These are phyloP conservation scores for Drusus annulatus DNA, from an alignment of 1,140 invertebrate genomes.

Conservation along the genomic window DNA sequence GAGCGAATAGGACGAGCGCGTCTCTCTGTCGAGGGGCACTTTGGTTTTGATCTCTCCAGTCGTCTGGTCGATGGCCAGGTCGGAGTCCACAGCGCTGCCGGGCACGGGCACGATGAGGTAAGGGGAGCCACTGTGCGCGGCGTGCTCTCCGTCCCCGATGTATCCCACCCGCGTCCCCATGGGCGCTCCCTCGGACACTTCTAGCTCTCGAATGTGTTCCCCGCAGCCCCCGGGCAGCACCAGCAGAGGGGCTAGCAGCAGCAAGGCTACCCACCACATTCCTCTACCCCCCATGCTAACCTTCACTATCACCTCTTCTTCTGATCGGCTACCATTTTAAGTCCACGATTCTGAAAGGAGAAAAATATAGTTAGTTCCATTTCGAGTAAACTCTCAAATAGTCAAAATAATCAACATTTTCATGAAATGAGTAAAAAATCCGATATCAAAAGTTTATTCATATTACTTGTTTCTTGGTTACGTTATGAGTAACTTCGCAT, in stretches of 20 bases:
- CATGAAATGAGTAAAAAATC: no score
- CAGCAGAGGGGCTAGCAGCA: constrained; percentile 47
- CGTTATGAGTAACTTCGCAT: neutral
- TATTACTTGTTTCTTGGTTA: neutral
- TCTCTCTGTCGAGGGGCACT: constrained; percentile 91
- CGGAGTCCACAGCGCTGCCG: constrained; percentile 88
- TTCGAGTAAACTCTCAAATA: no score
- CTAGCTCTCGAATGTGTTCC: constrained; percentile 85
- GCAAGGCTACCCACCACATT: constrained; percentile 36
- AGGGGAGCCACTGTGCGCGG: constrained; percentile 81
- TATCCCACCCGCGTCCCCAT: constrained; percentile 90
- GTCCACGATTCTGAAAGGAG: constrained; percentile 47
- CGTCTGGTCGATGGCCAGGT: constrained; percentile 87
- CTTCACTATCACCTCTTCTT: constrained; percentile 49
- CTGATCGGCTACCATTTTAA: constrained; percentile 47
- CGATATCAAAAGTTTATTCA: no score
- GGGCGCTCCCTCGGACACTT: constrained; percentile 88
- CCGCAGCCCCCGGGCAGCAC: constrained; percentile 60
- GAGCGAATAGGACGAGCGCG: constrained; percentile 86
- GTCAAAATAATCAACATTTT: no score
- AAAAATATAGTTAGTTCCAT: constrained; percentile 8
- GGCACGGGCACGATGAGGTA: constrained; percentile 92
- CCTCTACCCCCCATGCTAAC: constrained; percentile 46
- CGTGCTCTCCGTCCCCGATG: constrained; percentile 83
- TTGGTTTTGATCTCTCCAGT: constrained; percentile 94